Evolutionary conservation across 2,888 invertebrate genomes (phyloP), one percentile per base, ranked within the genome.

Genomic region (Rutpela maculata): DNA sequence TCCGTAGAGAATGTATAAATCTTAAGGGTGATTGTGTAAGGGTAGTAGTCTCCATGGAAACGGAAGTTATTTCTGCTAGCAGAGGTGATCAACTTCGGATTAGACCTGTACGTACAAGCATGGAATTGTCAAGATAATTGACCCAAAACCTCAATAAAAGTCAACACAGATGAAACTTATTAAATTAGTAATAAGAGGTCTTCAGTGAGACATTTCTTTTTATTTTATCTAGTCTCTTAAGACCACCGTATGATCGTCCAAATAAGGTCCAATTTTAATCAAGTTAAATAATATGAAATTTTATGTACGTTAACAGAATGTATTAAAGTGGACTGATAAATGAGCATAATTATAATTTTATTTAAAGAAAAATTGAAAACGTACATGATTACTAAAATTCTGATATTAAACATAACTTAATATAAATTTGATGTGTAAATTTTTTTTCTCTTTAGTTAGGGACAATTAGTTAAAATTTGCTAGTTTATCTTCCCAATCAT

Each of bases 1-100:
- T 83, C 85, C 86, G 82, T 80, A 80, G 85, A 86, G 86, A 84
- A 87, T 84, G 85, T 86, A 87, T 87, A 87, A 87, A 87, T 87
- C 86, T 86, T 86, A 78, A 82, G 86, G 86, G 85, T 83, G 85
- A 85, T 86, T 85, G 84, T 84, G 83, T 83, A 82, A 85, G 87
- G 86, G 86, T 85, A 83, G 86, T 84, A 84, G 86, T 87, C 82
- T 78, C 84, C 85, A 83, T 83, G 84, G 85, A 80, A 83, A 87
- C 87, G 74, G 59, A 74, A 78, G 70, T 75, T 74, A 75, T 76
- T 78, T 76, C 79, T 74, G 79, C 75, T 31, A 68, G 77, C 56
- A 22, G 76, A 78, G 77, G 78, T 80, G 78, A 80, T 78, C 77
- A 77, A 77, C 76, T 72, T 62, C 62, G 78, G 73, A 80, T 80